A percentile compares a stretch with the other conserved stretches of the same genome.
Conservation (phyloP, 2,113 vertebrate genomes). For the Heterotis niloticus region DNA sequence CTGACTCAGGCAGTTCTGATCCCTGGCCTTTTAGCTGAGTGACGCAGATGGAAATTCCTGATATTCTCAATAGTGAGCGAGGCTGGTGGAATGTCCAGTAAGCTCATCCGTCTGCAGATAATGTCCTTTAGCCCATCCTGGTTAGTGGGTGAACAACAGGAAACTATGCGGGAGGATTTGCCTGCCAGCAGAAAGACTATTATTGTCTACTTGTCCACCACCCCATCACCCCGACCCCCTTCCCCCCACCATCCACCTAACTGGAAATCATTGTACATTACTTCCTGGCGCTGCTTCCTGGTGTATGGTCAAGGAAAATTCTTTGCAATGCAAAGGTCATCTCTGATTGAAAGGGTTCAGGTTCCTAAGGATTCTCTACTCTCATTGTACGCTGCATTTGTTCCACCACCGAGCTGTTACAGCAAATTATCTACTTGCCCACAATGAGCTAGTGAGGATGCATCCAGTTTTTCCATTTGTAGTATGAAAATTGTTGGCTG, state of each 20-base stretch:
- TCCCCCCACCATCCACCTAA: conserved; percentile 45
- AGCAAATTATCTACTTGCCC: too few relatives aligned
- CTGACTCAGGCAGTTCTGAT: background rate
- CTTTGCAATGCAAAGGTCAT: conserved; percentile 30
- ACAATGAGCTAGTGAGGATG: too few relatives aligned
- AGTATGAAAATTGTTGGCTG: too few relatives aligned
- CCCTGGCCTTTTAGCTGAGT: conserved; percentile 37
- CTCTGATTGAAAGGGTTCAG: conserved; percentile 19
- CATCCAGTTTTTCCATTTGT: too few relatives aligned
- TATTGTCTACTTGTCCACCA: conserved; percentile 33
- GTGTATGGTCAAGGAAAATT: conserved; percentile 23
- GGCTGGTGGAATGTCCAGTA: conserved; percentile 48
- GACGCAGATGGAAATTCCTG: conserved; percentile 46
- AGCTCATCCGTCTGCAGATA: background rate
- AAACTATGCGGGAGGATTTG: conserved; percentile 39
- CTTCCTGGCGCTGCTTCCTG: conserved; percentile 47
- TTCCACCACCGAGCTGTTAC: background rate
- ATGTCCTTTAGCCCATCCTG: background rate
- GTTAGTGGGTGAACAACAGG: conserved; percentile 50
- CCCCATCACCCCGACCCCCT: too few relatives aligned
- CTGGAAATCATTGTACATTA: conserved; percentile 45
- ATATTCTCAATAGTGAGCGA: conserved; percentile 39
- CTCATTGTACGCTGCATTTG: conserved; percentile 34
- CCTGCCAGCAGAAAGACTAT: conserved; percentile 12
- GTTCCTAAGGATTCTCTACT: conserved; percentile 16